These are phyloP conservation scores for Bovichtus variegatus DNA, from an alignment of 2,797 vertebrate genomes.

Conservation along the genomic window DNA sequence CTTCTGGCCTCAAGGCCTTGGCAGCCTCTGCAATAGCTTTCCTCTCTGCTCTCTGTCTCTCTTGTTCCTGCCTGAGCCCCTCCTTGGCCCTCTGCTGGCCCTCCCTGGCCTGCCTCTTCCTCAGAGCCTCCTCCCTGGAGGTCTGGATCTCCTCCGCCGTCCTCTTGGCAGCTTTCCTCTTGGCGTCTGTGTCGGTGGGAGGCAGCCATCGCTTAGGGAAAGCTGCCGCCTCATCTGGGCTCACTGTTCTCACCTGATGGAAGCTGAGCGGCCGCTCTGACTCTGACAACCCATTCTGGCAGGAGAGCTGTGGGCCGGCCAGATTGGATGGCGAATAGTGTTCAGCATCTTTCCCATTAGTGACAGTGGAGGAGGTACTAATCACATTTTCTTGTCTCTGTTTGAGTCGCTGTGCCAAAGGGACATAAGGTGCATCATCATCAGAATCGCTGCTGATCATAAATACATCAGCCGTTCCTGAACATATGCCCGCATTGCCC, in stretches of 20 bases:
- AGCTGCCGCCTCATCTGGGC: background rate
- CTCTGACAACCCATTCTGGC: slow-evolving; percentile 12
- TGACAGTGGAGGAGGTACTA: slow-evolving; percentile 10
- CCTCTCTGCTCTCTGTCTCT: slow-evolving; percentile 80
- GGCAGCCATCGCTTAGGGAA: slow-evolving; percentile 5
- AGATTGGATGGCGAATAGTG: background rate
- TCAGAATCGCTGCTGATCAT: slow-evolving; percentile 86
- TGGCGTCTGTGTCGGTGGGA: slow-evolving; percentile 27
- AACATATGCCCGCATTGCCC: accelerated
- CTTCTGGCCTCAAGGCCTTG: slow-evolving; percentile 88
- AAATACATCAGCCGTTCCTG: slow-evolving; percentile 40
- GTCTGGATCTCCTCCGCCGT: slow-evolving; percentile 66
- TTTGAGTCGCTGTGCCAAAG: slow-evolving; percentile 83
- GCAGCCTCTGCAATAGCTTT: slow-evolving; percentile 73
- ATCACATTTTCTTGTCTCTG: slow-evolving; percentile 50
- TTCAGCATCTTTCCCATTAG: slow-evolving; percentile 30
- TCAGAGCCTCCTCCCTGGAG: slow-evolving; percentile 63
- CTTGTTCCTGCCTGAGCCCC: slow-evolving; percentile 56
- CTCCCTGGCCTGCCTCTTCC: slow-evolving; percentile 65
- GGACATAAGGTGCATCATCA: slow-evolving; percentile 68
- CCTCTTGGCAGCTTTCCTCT: slow-evolving; percentile 66
- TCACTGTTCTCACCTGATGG: slow-evolving; percentile 28
- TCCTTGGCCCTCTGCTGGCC: slow-evolving; percentile 69
- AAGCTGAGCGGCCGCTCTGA: background rate
- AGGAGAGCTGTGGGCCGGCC: background rate